phyloP scores from a whole-genome alignment of 1,140 invertebrate species.

The Euura lappo region DNA sequence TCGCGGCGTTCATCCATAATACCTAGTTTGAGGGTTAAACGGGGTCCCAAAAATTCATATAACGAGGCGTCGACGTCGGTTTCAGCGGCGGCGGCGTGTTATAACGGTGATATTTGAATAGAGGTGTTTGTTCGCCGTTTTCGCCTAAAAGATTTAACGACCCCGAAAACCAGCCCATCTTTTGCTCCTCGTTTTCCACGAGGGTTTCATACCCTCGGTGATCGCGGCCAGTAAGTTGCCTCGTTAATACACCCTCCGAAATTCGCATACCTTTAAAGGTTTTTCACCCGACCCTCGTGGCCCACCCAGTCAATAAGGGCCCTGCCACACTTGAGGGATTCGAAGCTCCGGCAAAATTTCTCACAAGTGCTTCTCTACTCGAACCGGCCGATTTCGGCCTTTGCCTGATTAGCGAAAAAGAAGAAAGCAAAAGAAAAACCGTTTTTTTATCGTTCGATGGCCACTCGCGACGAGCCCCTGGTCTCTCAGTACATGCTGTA shows the following conservation, averaged over 20 bases:
- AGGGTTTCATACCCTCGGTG: not conserved
- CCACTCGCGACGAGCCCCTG: too few species aligned
- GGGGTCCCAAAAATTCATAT: not conserved
- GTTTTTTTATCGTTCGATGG: too few species aligned
- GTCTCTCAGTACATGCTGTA: too few species aligned
- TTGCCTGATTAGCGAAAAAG: not conserved
- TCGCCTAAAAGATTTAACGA: conserved; percentile 1
- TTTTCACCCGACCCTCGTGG: not conserved
- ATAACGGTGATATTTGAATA: not conserved
- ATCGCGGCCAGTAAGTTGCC: not conserved
- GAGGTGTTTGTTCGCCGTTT: conserved; percentile 3
- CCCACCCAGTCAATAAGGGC: conserved; percentile 1
- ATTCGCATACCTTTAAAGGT: not conserved
- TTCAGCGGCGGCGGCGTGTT: too few species aligned
- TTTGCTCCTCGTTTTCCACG: not conserved
- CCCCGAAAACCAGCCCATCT: not conserved
- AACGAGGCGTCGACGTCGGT: not conserved
- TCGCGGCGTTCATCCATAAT: too few species aligned
- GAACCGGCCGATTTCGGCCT: not conserved
- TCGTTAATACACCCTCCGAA: not conserved
- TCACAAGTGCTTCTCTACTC: not conserved
- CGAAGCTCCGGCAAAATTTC: not conserved
- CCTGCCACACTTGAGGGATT: not conserved
- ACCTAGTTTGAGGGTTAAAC: not conserved
- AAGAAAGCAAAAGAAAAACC: too few species aligned